Base-by-base conservation (phyloP, 2,888 invertebrate species). In the Trichogramma dendrolimi region DNA sequence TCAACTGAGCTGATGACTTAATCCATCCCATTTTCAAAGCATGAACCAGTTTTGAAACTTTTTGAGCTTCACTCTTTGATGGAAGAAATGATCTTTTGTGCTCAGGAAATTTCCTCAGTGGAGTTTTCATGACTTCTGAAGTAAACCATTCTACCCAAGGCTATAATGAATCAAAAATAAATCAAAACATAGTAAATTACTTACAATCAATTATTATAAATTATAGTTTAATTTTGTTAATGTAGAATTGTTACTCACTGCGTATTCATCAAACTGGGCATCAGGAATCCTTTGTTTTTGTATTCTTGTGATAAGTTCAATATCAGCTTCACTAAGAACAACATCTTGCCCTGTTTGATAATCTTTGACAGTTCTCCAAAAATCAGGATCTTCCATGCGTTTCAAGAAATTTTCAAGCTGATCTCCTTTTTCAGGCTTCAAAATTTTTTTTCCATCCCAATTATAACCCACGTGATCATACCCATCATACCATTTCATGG, bases 21-120 rank as follows among this genome's bases (percentile, higher is more conserved):
- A 95, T 89, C 95, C 96, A 96, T 59, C 98, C 97, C 94, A 95
- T 96, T 81, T 93, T 93, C 41, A 99, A 85, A 39, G 96, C 94
- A 79, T 97, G 93, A 58, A 96, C 95, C 77, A 97, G 84, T 75
- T 89, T 89, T 5, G 91, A 88, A 0, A 98, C 89, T 73, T 87
- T 86, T 71, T 83, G 87, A 70, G 88, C 91, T 77, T 97, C 96
- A 64, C 85, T 82, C 72, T 88, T 87, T 38, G 96, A 96, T 0
- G 97, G 97, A 67, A 96, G 82, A 81, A 98, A 98, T 8, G 96
- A 96, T 54, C 95, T 86, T 82, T 99, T 99, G 81, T 95, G 92
- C 68, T 93, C 94, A 0, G 96, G 97, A 74, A 92, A 90, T 74
- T 93, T 94, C 54, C 94, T 88, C 61, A 99, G 82, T 2, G 99